Percentiles rank a stretch among this genome's conserved stretches.
Conservation (phyloP, 35 echinoderm and acorn worm species). For the Eucidaris tribuloides region DNA sequence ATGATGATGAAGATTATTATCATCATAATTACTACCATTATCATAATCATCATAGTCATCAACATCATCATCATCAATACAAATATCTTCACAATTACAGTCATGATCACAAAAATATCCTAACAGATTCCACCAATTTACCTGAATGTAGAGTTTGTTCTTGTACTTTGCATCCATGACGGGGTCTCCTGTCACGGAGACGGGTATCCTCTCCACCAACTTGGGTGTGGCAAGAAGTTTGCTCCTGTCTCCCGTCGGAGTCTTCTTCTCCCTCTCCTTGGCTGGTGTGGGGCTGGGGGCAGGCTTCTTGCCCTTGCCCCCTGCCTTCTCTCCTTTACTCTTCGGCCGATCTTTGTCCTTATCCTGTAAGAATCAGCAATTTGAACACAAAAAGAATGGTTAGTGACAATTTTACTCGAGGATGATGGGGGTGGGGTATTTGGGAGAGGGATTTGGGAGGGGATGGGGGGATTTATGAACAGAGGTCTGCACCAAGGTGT, state of each 20-base stretch:
- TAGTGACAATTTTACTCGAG: no score
- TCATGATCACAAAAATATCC: background rate
- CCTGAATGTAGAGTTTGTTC: slow-evolving; percentile 96
- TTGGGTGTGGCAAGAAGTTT: background rate
- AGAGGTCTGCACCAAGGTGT: no score
- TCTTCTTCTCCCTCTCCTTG: slow-evolving; percentile 51
- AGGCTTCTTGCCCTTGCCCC: slow-evolving; percentile 20
- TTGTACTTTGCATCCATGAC: slow-evolving; percentile 91
- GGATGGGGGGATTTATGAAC: no score
- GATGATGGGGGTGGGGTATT: no score
- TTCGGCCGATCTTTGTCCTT: slow-evolving; percentile 97
- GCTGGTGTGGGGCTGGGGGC: slow-evolving; percentile 12
- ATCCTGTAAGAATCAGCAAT: slow-evolving; percentile 52
- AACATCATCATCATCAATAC: no score
- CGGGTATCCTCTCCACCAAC: slow-evolving; percentile 16
- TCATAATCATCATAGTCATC: no score
- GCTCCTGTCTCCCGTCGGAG: slow-evolving; percentile 42
- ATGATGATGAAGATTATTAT: no score
- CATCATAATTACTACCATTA: no score
- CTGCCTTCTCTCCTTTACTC: slow-evolving; percentile 80
- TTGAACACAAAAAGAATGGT: no score
- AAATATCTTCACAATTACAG: no score
- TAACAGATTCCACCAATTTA: slow-evolving; percentile 37
- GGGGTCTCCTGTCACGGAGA: slow-evolving; percentile 89
- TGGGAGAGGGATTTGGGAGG: no score